phyloP scores from a whole-genome alignment of 2,888 invertebrate species.

The Melieria picta region DNA sequence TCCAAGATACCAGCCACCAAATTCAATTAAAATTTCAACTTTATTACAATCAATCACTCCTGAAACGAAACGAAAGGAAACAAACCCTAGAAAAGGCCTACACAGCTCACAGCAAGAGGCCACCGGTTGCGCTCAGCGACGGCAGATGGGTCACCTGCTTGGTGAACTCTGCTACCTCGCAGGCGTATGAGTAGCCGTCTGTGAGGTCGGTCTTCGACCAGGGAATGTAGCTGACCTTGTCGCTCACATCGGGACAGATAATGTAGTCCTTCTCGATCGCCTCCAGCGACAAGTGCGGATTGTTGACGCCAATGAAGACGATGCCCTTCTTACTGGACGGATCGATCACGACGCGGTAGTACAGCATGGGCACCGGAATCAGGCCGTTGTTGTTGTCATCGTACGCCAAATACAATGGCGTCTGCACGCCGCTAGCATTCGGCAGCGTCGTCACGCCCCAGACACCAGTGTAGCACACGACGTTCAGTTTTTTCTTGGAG shows the following conservation, averaged over 20 bases:
- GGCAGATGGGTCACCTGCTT: constrained; percentile 54
- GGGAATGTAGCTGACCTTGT: constrained; percentile 55
- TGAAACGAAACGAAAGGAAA: too few species aligned
- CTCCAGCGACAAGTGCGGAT: constrained; percentile 59
- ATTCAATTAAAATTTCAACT: too few species aligned
- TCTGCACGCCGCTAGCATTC: constrained; percentile 63
- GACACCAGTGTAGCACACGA: constrained; percentile 70
- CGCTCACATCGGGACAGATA: constrained; percentile 57
- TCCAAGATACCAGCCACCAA: too few species aligned
- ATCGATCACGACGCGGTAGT: constrained; percentile 71
- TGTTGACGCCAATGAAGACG: constrained; percentile 69
- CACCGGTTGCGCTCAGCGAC: constrained; percentile 50
- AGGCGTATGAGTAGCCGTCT: constrained; percentile 61
- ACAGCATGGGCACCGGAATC: constrained; percentile 70
- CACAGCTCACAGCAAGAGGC: constrained; percentile 51
- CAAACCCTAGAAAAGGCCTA: background rate
- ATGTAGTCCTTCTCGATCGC: constrained; percentile 57
- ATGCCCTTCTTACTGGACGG: constrained; percentile 66
- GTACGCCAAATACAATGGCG: constrained; percentile 61
- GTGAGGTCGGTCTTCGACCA: constrained; percentile 57
- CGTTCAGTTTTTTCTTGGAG: constrained; percentile 54
- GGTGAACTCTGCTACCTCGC: constrained; percentile 56
- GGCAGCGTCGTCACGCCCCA: constrained; percentile 69
- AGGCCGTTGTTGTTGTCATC: constrained; percentile 59
- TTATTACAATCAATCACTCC: too few species aligned